phyloP scores from a whole-genome alignment of 2,113 vertebrate species.

The Brachyistius frenatus region DNA sequence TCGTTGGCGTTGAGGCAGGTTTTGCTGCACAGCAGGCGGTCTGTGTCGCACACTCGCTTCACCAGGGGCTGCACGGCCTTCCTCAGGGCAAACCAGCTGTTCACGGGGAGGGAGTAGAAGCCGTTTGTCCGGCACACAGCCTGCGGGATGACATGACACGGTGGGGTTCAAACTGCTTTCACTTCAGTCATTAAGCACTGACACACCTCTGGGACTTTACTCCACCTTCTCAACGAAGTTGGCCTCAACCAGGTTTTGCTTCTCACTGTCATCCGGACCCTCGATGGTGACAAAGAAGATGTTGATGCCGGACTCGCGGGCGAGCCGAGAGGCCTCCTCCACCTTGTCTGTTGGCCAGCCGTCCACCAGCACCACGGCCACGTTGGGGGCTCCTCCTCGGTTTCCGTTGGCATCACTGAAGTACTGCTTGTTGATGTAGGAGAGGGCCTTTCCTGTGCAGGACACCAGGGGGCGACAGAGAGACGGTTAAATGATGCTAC shows the following conservation, averaged over 20 bases:
- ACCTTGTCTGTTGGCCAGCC: conserved; percentile 97
- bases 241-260: conserved; percentile 88
- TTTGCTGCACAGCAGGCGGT: conserved; percentile 94
- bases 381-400: conserved; percentile 91
- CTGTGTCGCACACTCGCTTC: conserved; percentile 91
- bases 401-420: conserved; percentile 94
- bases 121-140: conserved; percentile 94
- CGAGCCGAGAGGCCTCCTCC: conserved; percentile 92
- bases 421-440: conserved; percentile 93
- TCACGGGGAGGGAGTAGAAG: conserved; percentile 90
- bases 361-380: conserved; percentile 93
- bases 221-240: conserved; percentile 97
- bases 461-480: conserved; percentile 73
- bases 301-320: conserved; percentile 97
- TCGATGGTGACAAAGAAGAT: conserved; percentile 98
- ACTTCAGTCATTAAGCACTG: neutral
- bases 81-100: conserved; percentile 93
- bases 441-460: conserved; percentile 91
- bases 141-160: conserved; percentile 72
- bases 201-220: neutral
- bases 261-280: conserved; percentile 91
- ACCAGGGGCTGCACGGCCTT: conserved; percentile 91
- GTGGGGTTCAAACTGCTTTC: conserved; percentile 3
- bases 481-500: conserved; percentile 14
- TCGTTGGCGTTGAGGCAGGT: conserved; percentile 97